phyloP scores from a whole-genome alignment of 2,113 vertebrate genomes.

The Megaceryle torquata region DNA sequence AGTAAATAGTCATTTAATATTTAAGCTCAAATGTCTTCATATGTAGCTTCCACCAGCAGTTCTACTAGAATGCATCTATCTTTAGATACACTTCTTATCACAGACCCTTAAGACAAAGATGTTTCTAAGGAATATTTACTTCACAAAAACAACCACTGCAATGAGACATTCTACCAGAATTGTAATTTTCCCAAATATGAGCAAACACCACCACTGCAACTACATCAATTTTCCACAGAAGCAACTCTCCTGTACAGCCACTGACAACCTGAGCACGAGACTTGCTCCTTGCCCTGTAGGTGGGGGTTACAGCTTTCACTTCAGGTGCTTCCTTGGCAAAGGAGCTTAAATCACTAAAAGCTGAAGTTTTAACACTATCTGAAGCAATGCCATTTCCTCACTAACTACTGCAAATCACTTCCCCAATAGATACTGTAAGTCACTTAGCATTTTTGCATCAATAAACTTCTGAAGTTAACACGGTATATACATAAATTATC shows the following conservation, averaged over 20 bases:
- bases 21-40: neutral
- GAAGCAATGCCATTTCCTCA: neutral
- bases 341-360: neutral
- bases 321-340: neutral
- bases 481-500: neutral
- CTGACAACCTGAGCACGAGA: neutral
- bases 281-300: neutral
- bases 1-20: neutral
- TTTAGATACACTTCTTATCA: neutral
- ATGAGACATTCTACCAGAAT: neutral
- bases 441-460: neutral
- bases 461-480: neutral
- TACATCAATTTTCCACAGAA: neutral
- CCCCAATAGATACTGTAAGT: neutral
- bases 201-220: rapidly evolving
- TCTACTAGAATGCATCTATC: neutral
- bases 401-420: neutral
- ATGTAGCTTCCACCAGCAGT: neutral
- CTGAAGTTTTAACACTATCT: neutral
- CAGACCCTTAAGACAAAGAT: neutral
- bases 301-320: neutral
- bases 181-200: neutral
- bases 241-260: neutral
- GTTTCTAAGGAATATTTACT: neutral
- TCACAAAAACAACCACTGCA: neutral